Evolutionary conservation across 2,888 invertebrate genomes (phyloP), one percentile per base, ranked within the genome.

Genomic region (Limnephilus lunatus): DNA sequence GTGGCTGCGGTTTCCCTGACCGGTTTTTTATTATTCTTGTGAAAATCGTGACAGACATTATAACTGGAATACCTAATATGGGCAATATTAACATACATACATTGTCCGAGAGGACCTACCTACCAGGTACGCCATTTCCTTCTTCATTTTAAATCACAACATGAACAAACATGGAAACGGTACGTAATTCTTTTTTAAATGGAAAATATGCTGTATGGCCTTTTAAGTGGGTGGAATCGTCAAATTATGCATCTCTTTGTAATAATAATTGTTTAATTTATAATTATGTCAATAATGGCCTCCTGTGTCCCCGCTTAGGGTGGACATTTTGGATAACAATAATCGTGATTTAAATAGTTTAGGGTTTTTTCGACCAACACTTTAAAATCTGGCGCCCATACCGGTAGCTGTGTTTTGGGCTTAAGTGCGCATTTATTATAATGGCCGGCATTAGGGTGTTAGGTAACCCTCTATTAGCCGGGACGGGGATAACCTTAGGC

Each of bases 401-500:
- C 44, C 86, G 86, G 86, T 86, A 86, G 86, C 86, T 44, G 31
- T n/a, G 85, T 85, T 86, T 44, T 86, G 31, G 30, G 86, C 44
- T 83, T 86, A 86, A 86, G 44, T 86, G 48, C 19, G 86, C 86
- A 44, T 86, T 86, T 86, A 86, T n/a, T 44, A 48, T 86, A 86
- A 86, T 86, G 86, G 48, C 44, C 44, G 86, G 48, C 31, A 86
- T 44, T 48, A 48, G 86, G 82, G 86, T 86, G 86, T 86, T 44
- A 44, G 86, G 86, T 39, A 86, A 86, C 86, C 86, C 86, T 25
- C 86, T 86, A 86, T 86, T 86, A 86, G 86, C 44, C 86, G 15
- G 48, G 82, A n/a, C 44, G 30, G 44, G 48, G 86, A 48, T 86
- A 85, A 85, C 86, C 48, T 48, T 48, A 48, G 86, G 86, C 86